phyloP scores from a whole-genome alignment of 2,113 vertebrate genomes.

The Equus przewalskii region DNA sequence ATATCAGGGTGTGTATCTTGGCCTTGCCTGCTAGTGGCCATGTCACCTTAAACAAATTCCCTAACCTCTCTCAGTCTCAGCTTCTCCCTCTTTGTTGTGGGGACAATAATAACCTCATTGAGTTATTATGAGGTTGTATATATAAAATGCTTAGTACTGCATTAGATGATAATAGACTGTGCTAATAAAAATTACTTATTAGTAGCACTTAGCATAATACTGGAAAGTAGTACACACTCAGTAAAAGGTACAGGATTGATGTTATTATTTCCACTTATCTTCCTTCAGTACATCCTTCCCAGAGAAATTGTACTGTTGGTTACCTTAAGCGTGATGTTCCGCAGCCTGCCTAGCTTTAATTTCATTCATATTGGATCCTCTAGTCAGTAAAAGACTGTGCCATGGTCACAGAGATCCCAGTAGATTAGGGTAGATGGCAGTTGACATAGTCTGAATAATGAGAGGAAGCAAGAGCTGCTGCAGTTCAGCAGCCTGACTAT shows the following conservation, averaged over 20 bases:
- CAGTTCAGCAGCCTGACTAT: not conserved
- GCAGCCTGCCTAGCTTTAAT: not conserved
- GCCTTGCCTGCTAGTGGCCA: not conserved
- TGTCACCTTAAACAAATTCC: not conserved
- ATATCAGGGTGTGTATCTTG: not conserved
- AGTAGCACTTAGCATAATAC: not conserved
- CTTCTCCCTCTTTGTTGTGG: not conserved
- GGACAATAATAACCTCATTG: not conserved
- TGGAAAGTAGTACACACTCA: not conserved
- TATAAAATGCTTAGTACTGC: not conserved
- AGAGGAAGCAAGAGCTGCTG: not conserved
- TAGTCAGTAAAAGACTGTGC: not conserved
- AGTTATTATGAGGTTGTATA: not conserved
- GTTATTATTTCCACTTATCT: not conserved
- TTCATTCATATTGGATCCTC: not conserved
- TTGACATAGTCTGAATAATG: not conserved
- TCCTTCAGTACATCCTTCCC: constrained; percentile 1
- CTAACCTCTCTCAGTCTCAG: not conserved
- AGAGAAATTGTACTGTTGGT: constrained; percentile 1
- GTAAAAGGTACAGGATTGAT: not conserved
- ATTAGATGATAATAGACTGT: not conserved
- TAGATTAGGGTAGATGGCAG: not conserved
- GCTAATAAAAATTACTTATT: constrained; percentile 3
- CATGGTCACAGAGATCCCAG: not conserved
- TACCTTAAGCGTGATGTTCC: not conserved